Conservation (phyloP, 2,113 vertebrate species). For the Baryphthengus martii region DNA sequence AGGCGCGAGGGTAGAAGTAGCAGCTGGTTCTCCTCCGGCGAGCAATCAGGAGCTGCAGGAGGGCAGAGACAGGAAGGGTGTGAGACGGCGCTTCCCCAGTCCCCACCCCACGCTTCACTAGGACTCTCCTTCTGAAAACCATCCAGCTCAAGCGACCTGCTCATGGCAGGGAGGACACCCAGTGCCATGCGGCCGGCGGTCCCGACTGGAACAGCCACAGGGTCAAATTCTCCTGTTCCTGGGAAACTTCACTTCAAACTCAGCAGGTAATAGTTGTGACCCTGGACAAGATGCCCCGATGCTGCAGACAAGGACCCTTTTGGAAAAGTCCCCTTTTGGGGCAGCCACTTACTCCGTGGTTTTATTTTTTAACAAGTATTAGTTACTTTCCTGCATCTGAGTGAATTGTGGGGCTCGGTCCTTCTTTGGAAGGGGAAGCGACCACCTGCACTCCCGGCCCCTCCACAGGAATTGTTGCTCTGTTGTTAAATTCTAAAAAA, state of each 20-base stretch:
- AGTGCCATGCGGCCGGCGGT: accelerated
- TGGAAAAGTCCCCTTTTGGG: background rate
- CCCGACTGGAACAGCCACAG: accelerated
- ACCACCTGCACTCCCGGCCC: accelerated
- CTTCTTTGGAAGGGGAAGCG: accelerated
- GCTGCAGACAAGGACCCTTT: background rate
- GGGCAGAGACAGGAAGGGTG: accelerated
- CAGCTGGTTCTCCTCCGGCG: conserved; percentile 58
- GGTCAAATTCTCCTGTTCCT: background rate
- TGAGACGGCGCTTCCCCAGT: accelerated
- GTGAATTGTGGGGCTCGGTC: background rate
- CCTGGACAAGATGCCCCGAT: background rate
- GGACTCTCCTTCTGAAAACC: background rate
- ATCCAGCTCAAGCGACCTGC: background rate
- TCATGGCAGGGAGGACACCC: background rate
- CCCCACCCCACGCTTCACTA: background rate
- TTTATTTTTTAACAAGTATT: background rate
- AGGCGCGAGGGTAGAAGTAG: conserved; percentile 56
- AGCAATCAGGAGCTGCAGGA: conserved; percentile 55
- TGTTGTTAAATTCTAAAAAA: background rate
- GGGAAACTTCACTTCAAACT: background rate
- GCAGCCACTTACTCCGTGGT: accelerated
- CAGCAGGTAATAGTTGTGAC: background rate
- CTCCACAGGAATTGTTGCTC: background rate
- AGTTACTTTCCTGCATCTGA: accelerated